These are phyloP conservation scores for Aegypius monachus DNA, from an alignment of 2,113 vertebrate species.

Conservation along the genomic window DNA sequence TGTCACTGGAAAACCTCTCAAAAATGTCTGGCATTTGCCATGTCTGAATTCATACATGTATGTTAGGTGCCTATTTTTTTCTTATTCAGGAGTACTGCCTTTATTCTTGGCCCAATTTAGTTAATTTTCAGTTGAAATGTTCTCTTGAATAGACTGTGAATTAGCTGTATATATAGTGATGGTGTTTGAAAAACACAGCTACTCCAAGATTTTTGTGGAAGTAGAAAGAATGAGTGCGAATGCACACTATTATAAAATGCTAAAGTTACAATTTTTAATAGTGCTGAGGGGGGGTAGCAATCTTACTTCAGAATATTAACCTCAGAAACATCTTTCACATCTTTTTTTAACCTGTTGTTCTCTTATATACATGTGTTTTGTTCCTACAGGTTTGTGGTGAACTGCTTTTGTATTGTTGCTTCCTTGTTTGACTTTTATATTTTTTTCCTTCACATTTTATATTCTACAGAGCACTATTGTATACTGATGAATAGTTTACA, in stretches of 20 bases:
- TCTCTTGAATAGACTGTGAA: neutral
- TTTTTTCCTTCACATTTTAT: neutral
- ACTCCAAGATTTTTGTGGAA: neutral
- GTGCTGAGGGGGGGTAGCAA: neutral
- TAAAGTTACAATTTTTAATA: neutral
- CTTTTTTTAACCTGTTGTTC: neutral
- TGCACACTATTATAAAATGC: neutral
- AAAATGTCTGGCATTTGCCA: neutral
- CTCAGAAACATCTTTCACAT: neutral
- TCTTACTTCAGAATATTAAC: neutral
- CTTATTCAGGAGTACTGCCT: neutral
- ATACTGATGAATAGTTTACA: neutral
- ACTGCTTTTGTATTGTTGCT: neutral
- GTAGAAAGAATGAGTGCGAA: neutral
- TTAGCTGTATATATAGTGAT: neutral
- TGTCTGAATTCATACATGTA: neutral
- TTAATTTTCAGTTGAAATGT: neutral
- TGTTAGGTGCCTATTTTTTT: neutral
- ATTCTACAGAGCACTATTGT: neutral
- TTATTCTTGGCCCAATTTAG: neutral
- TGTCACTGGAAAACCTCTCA: neutral
- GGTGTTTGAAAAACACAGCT: neutral
- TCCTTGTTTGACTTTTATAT: neutral
- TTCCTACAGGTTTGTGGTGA: neutral
- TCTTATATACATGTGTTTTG: neutral